These are phyloP conservation scores for Meiosimyza decipiens DNA, from an alignment of 2,888 invertebrate genomes.

Conservation along the genomic window DNA sequence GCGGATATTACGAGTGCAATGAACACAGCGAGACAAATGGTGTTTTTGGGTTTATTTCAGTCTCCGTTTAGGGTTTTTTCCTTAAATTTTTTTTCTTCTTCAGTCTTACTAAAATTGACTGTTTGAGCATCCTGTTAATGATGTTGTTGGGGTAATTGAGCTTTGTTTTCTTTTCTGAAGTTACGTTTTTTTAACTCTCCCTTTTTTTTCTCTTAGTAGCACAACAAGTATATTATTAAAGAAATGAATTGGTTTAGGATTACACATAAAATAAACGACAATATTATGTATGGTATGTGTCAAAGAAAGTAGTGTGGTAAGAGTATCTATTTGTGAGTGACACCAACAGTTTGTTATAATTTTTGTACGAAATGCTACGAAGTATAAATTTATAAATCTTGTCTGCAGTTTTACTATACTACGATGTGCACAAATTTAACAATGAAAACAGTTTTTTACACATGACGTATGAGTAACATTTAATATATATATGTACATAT, in stretches of 20 bases:
- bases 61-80: background rate
- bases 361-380: no score
- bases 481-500: no score
- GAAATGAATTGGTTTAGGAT: background rate
- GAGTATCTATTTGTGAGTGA: no score
- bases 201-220: constrained; percentile 38
- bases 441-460: no score
- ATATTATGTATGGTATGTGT: no score
- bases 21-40: background rate
- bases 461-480: no score
- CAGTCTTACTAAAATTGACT: background rate
- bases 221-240: background rate
- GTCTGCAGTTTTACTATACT: no score
- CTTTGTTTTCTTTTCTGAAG: constrained; percentile 27
- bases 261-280: background rate
- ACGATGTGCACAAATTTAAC: no score
- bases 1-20: background rate
- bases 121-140: constrained; percentile 25
- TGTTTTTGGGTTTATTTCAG: background rate
- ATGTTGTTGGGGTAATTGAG: constrained; percentile 27
- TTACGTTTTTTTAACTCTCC: constrained; percentile 49
- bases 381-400: no score
- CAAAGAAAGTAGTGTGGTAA: no score
- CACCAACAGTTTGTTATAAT: no score
- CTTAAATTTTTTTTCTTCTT: background rate